Percentiles rank a stretch among this genome's conserved stretches.
Evolutionary conservation across 1,140 invertebrate species (phyloP).

Genomic region (Pogonognathellus flavescens): DNA sequence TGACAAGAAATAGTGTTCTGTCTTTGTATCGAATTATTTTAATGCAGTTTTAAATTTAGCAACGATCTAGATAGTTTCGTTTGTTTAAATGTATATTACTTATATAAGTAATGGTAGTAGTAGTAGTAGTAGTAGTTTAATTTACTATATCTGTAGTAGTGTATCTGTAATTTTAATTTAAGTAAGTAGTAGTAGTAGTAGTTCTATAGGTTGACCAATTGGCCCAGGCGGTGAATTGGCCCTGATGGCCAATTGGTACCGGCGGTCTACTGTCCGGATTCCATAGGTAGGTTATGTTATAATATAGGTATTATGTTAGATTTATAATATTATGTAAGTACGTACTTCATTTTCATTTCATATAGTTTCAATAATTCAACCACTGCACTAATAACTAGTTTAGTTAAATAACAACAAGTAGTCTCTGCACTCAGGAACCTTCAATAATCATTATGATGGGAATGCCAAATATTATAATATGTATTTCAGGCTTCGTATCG

Average conservation of each 20-base stretch:
- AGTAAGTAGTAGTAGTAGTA: slow-evolving; percentile 5
- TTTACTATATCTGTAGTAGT: not conserved
- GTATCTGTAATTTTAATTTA: slow-evolving; percentile 13
- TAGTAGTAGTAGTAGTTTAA: not conserved
- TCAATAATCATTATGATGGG: slow-evolving; percentile 44
- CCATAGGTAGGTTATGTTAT: too few species aligned
- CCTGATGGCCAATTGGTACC: too few species aligned
- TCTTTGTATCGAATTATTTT: too few species aligned
- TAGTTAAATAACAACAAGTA: slow-evolving; percentile 32
- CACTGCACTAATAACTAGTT: slow-evolving; percentile 37
- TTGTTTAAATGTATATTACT: too few species aligned
- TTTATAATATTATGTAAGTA: not conserved
- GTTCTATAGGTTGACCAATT: not conserved
- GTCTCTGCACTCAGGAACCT: slow-evolving; percentile 47
- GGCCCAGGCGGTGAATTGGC: too few species aligned
- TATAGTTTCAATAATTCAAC: slow-evolving; percentile 25
- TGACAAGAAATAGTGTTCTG: too few species aligned
- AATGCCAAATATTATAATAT: slow-evolving; percentile 33
- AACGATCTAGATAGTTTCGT: too few species aligned
- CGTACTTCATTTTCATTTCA: not conserved
- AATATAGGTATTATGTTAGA: too few species aligned
- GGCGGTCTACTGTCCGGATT: too few species aligned
- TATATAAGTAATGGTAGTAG: too few species aligned
- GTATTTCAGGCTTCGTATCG: slow-evolving; percentile 36
- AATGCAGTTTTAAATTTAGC: too few species aligned